Percentiles rank a stretch among this genome's conserved stretches.
Evolutionary conservation across 2,113 vertebrate species (phyloP).

Genomic region (Protobothrops flavoviridis): DNA sequence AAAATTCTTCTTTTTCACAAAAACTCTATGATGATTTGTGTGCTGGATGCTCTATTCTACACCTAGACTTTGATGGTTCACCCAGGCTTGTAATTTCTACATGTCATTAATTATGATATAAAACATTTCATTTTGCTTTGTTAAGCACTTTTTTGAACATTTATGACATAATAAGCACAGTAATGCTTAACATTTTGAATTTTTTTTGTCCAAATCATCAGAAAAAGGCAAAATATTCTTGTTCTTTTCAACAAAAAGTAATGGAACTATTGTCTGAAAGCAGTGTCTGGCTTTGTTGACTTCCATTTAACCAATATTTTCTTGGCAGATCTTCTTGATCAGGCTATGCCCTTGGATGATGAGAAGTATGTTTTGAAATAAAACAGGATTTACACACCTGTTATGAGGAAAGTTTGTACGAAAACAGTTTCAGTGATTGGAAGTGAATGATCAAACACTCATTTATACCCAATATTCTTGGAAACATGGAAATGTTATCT

Average conservation of each 20-base stretch:
- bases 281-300: constrained; percentile 7
- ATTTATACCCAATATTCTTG: neutral
- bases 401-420: neutral
- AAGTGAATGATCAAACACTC: neutral
- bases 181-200: neutral
- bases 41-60: neutral
- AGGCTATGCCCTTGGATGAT: neutral
- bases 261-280: neutral
- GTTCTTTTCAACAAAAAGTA: neutral
- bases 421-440: neutral
- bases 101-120: neutral
- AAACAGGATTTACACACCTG: neutral
- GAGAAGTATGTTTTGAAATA: neutral
- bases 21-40: neutral
- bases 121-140: neutral
- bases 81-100: neutral
- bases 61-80: neutral
- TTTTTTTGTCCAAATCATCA: neutral
- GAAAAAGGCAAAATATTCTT: neutral
- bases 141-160: neutral
- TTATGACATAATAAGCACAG: neutral
- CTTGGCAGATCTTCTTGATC: neutral
- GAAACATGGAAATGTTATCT: neutral
- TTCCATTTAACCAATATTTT: neutral
- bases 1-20: neutral